These are phyloP conservation scores for Astreopora myriophthalma DNA, from an alignment of 64 coral and sea anemone genomes.

Conservation along the genomic window DNA sequence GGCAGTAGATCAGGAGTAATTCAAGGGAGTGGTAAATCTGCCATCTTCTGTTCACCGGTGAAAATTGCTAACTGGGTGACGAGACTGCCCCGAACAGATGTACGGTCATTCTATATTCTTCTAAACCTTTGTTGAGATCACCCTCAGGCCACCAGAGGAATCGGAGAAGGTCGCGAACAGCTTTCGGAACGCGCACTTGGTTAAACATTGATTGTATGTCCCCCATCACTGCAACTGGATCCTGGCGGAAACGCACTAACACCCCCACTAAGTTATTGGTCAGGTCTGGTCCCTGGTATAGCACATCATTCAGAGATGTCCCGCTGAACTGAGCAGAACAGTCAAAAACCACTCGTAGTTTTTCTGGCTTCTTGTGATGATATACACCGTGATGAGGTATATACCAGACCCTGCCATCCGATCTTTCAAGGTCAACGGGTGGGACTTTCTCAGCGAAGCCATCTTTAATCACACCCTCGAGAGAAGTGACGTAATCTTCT, in stretches of 20 bases:
- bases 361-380: too few species aligned
- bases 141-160: conserved; percentile 62
- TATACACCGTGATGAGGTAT: conserved; percentile 25
- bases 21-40: background rate
- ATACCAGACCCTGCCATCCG: background rate
- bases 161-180: conserved; percentile 9
- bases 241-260: background rate
- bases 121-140: conserved; percentile 3
- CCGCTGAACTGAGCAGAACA: background rate
- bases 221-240: background rate
- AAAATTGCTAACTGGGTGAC: too few species aligned
- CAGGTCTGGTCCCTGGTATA: background rate
- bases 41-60: background rate
- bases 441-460: background rate
- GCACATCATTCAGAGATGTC: background rate
- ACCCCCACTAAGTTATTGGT: too few species aligned
- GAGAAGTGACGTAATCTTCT: background rate
- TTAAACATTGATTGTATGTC: too few species aligned
- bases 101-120: conserved; percentile 38
- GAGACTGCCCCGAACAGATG: too few species aligned
- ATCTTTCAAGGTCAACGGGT: background rate
- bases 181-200: too few species aligned
- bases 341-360: background rate
- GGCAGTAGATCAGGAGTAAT: background rate
- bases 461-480: background rate